Conservation (phyloP, 2,888 invertebrate genomes). For the Ectemnius cavifrons region DNA sequence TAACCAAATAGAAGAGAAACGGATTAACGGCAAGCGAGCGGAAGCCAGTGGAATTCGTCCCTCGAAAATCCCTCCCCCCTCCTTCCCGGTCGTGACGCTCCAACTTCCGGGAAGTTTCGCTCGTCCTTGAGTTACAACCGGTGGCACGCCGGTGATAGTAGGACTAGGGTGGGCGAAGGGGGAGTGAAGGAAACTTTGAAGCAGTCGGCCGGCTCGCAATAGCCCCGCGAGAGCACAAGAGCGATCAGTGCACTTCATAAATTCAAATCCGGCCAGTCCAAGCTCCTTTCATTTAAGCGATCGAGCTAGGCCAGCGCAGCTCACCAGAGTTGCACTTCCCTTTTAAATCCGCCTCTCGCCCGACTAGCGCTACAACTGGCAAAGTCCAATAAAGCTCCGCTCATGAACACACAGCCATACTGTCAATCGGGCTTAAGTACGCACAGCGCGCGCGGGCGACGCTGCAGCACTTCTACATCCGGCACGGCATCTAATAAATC, state of each 20-base stretch:
- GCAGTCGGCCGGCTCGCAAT: background rate
- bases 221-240: background rate
- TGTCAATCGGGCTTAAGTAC: background rate
- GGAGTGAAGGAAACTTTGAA: background rate
- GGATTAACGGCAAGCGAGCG: slow-evolving; percentile 1
- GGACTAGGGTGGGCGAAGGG: background rate
- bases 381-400: no score
- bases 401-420: background rate
- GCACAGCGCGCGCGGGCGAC: no score
- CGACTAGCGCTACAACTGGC: background rate
- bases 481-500: background rate
- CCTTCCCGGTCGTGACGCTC: background rate
- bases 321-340: background rate
- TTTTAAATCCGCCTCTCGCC: background rate
- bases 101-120: background rate
- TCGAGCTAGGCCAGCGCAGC: background rate
- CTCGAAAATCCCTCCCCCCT: background rate
- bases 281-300: slow-evolving; percentile 1
- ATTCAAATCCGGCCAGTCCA: background rate
- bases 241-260: slow-evolving; percentile 1
- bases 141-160: no score
- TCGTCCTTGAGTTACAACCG: background rate
- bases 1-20: background rate
- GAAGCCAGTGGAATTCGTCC: background rate
- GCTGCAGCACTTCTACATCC: background rate